A percentile compares a stretch with the other conserved stretches of the same genome.
Evolutionary conservation across 2,113 vertebrate genomes (phyloP).

Genomic region (Pseudorasbora parva): DNA sequence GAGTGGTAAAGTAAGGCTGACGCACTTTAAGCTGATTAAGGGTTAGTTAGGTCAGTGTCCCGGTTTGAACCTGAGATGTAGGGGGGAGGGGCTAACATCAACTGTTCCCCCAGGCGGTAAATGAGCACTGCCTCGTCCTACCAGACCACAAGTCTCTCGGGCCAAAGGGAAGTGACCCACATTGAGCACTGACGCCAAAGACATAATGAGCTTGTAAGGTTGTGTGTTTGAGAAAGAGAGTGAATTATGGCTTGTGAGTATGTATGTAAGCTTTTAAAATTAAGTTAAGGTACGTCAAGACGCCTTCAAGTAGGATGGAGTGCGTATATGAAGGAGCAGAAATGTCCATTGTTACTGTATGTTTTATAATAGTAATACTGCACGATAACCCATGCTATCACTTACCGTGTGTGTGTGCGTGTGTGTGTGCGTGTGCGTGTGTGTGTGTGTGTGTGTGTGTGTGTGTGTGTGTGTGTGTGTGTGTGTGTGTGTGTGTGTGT

Average conservation of each 20-base stretch:
- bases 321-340: neutral
- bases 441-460: too few species aligned
- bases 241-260: slow-evolving; percentile 14
- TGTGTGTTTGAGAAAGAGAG: slow-evolving; percentile 28
- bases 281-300: neutral
- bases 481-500: too few species aligned
- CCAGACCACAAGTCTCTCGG: slow-evolving; percentile 30
- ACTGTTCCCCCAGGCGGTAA: slow-evolving; percentile 27
- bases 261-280: slow-evolving; percentile 33
- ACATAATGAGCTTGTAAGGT: slow-evolving; percentile 32
- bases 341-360: neutral
- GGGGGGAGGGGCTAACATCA: slow-evolving; percentile 18
- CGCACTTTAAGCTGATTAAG: slow-evolving; percentile 51
- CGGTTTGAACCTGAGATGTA: slow-evolving; percentile 33
- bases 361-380: neutral
- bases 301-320: neutral
- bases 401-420: too few species aligned
- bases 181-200: slow-evolving; percentile 22
- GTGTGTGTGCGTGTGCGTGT: too few species aligned
- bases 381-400: neutral
- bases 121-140: slow-evolving; percentile 33
- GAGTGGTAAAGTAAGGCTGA: slow-evolving; percentile 50
- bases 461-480: too few species aligned
- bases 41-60: slow-evolving; percentile 46
- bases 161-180: slow-evolving; percentile 28